Evolutionary conservation across 2,888 invertebrate genomes (phyloP).

Genomic region (Hemaris fuciformis): DNA sequence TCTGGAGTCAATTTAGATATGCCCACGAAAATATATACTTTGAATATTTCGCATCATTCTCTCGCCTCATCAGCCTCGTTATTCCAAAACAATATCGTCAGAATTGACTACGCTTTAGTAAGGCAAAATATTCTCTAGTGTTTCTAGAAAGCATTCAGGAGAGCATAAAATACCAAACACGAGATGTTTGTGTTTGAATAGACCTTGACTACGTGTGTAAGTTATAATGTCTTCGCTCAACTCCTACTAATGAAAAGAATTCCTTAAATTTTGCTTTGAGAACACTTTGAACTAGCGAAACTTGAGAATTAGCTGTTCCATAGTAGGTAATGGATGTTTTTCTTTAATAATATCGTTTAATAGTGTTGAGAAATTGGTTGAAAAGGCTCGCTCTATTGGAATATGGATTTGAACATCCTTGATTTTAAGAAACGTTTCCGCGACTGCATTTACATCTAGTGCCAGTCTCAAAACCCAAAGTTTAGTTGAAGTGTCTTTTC

Average conservation of each 20-base stretch:
- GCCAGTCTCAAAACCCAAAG: slow-evolving; percentile 23
- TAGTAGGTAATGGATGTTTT: slow-evolving; percentile 36
- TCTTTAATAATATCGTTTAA: slow-evolving; percentile 18
- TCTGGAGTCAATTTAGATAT: background rate
- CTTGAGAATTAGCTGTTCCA: too few species aligned
- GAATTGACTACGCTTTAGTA: too few species aligned
- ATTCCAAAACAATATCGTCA: too few species aligned
- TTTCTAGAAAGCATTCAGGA: slow-evolving; percentile 45
- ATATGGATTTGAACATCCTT: slow-evolving; percentile 20
- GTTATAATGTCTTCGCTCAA: slow-evolving; percentile 29
- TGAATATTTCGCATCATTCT: too few species aligned
- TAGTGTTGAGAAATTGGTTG: slow-evolving; percentile 19
- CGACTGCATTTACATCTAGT: slow-evolving; percentile 5
- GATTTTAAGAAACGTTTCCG: slow-evolving; percentile 36
- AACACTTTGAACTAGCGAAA: too few species aligned
- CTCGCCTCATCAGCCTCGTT: too few species aligned
- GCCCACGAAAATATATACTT: too few species aligned
- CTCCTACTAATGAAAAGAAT: slow-evolving; percentile 31
- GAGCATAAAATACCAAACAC: slow-evolving; percentile 60
- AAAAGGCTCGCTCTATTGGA: slow-evolving; percentile 15
- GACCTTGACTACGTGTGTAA: slow-evolving; percentile 26
- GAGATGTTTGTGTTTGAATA: slow-evolving; percentile 44
- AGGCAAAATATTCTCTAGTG: slow-evolving; percentile 34
- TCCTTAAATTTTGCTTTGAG: too few species aligned
- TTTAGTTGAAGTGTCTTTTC: slow-evolving; percentile 18